Evolutionary conservation across 2,888 invertebrate genomes (phyloP).

Genomic region (Chrysolina oricalcia): DNA sequence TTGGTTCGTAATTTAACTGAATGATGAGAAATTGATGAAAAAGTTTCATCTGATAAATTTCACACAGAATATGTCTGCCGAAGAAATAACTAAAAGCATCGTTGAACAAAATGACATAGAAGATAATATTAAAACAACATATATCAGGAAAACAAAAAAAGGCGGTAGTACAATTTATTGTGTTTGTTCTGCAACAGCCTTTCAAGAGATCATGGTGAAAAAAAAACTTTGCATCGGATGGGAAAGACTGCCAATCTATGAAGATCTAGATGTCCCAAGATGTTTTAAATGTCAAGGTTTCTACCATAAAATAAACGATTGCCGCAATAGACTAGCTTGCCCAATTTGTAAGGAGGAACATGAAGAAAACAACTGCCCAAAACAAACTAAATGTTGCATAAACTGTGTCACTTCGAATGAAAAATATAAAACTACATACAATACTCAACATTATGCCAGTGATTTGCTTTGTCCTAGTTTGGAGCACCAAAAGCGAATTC

Average conservation of each 20-base stretch:
- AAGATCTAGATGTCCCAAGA: conserved; percentile 28
- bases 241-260: conserved; percentile 26
- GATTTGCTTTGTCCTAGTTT: neutral
- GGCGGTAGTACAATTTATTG: neutral
- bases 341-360: conserved; percentile 14
- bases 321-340: conserved; percentile 1
- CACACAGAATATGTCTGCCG: neutral
- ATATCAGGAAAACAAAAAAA: neutral
- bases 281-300: conserved; percentile 27
- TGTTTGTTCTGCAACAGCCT: neutral
- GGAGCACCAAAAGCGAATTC: too few species aligned
- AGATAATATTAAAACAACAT: neutral
- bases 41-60: too few species aligned
- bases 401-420: conserved; percentile 18
- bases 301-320: conserved; percentile 24
- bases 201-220: neutral
- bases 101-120: neutral
- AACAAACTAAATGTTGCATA: conserved; percentile 12
- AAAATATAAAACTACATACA: neutral
- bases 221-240: conserved; percentile 33
- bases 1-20: too few species aligned
- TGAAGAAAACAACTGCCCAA: conserved; percentile 16
- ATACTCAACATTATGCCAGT: neutral
- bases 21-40: too few species aligned
- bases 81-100: neutral